Conservation (phyloP, 1,140 invertebrate species). For the Drosophila erecta region DNA sequence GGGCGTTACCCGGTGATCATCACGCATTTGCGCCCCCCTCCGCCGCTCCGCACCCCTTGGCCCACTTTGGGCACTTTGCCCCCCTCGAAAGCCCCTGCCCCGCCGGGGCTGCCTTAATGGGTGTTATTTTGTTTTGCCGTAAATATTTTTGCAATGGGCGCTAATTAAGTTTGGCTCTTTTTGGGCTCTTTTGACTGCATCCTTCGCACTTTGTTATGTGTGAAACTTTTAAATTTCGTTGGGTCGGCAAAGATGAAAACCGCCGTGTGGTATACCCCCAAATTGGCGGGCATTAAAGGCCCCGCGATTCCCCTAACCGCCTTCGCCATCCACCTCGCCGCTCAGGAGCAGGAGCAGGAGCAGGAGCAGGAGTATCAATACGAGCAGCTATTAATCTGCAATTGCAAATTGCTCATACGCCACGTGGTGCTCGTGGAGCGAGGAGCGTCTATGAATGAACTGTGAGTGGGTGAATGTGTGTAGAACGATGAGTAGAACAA, state of each 20-base stretch:
- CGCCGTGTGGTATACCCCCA: constrained; percentile 44
- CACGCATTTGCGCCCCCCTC: constrained; percentile 75
- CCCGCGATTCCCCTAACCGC: not conserved
- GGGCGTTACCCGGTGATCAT: constrained; percentile 84
- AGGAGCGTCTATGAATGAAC: constrained; percentile 31
- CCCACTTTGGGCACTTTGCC: not conserved
- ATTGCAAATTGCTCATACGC: constrained; percentile 44
- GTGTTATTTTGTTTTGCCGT: constrained; percentile 83
- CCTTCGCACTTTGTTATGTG: constrained; percentile 82
- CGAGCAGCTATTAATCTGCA: constrained; percentile 23
- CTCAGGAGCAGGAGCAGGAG: too few species aligned
- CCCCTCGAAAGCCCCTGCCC: constrained; percentile 2
- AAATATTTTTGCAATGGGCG: constrained; percentile 83
- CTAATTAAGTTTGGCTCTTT: constrained; percentile 81
- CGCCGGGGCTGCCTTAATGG: constrained; percentile 66
- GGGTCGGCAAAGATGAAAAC: constrained; percentile 78
- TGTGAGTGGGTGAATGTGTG: not conserved
- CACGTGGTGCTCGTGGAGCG: constrained; percentile 13
- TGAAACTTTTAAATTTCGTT: constrained; percentile 78
- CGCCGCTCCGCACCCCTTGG: not conserved
- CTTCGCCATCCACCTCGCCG: too few species aligned
- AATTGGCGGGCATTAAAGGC: constrained; percentile 75
- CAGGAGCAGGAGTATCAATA: too few species aligned
- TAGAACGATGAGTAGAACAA: constrained; percentile 14
- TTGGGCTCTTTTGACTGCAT: constrained; percentile 57